Percentiles rank a stretch among this genome's conserved stretches.
Conservation (phyloP, 2,113 vertebrate genomes). For the Eulemur macaco region DNA sequence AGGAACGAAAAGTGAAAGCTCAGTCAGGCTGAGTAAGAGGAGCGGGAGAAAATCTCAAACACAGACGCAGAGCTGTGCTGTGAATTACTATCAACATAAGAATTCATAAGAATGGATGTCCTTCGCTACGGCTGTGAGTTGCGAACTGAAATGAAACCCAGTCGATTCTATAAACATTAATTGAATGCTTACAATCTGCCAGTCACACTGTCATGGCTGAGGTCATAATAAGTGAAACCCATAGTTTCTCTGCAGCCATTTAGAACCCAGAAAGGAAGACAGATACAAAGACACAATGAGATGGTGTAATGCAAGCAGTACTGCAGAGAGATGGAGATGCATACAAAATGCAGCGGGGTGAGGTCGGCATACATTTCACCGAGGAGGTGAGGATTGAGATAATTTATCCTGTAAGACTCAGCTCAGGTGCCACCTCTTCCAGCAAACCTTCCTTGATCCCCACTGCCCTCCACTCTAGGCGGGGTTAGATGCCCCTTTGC, state of each 20-base stretch:
- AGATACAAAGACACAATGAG: background rate
- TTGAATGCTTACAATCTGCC: background rate
- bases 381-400: background rate
- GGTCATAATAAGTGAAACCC: background rate
- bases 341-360: background rate
- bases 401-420: background rate
- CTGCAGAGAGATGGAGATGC: background rate
- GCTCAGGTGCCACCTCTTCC: background rate
- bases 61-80: background rate
- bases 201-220: background rate
- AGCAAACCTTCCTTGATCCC: background rate
- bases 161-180: background rate
- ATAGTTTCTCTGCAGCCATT: background rate
- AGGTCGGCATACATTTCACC: background rate
- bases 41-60: background rate
- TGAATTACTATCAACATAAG: background rate
- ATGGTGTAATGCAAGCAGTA: background rate
- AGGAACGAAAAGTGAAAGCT: constrained; percentile 61
- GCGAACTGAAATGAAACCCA: background rate
- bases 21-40: background rate
- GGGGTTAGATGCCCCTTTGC: background rate
- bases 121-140: background rate
- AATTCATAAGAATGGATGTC: fast-evolving
- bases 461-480: background rate
- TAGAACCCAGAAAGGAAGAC: background rate